Base-by-base conservation (phyloP, 2,888 invertebrate species). In the Lasioglossum morio region DNA sequence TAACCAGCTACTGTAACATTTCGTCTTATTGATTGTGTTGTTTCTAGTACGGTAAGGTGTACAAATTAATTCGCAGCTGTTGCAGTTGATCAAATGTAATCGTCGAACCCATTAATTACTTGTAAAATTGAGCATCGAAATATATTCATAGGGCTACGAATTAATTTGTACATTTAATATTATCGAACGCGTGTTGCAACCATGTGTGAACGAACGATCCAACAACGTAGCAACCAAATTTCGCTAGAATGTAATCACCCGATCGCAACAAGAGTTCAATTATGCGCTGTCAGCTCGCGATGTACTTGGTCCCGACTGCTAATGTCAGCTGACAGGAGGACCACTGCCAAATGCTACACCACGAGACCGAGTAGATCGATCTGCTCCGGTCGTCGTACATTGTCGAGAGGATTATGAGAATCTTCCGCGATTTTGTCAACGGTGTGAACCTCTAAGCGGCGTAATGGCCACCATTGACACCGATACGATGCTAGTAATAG, bases 331-430 rank as follows among this genome's bases (percentile, higher is more conserved):
- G 37, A 4, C 69, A 69, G 69, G 69, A 37, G 69, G 37, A 69
- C 34, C 37, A 34, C 23, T 69, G 69, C 37, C 69, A 69, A 69
- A 69, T 69, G 69, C 37, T 69, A 69, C 69, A 69, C 23, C 69
- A 4, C 69, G 69, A 23, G 19, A 19, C 69, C 69, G 37, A 23
- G 69, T 69, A 37, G 69, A 69, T 69, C 69, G 69, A 66, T 66
- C 66, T 66, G 16, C 5, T 14, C n/a, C 46, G 66, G 27, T 66
- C 79, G 81, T 85, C 70, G 77, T 53, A 79, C 86, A 77, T 70
- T 76, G 76, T 77, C 77, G 43, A 23, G 53, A 72, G 80, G 82
- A 86, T 86, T 72, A 79, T 16, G 53, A 69, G 69, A 69, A 69
- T 37, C 69, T 37, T 23, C 34, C 19, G 23, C 37, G 69, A 69